Base-by-base conservation (phyloP, 2,113 vertebrate species). In the Propithecus coquereli region DNA sequence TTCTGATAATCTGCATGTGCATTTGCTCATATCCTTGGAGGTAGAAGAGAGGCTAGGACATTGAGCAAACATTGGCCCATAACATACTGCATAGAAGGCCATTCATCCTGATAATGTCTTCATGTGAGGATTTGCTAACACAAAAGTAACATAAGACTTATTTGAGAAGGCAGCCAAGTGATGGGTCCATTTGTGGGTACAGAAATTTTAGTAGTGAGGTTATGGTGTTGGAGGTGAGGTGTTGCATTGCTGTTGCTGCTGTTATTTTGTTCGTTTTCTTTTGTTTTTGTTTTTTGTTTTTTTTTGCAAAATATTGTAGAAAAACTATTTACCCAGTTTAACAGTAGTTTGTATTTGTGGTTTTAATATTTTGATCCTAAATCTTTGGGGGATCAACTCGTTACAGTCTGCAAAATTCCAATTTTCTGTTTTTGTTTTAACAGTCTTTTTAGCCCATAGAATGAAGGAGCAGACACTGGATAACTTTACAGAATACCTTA, bases 391-490 rank as follows among this genome's bases (percentile, higher is more conserved):
- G 18, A 87, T 70, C 8, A 32, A 89, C 4, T 90, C 13, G 6
- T 73, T 74, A 79, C 0, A 40, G 13, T 37, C 34, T 45, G 8
- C 14, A 22, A 66, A 73, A 70, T 16, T 45, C 30, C 12, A n/a
- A 3, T 37, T 92, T 90, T 70, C 25, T 87, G 5, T 57, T 30
- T 96, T 87, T 76, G 8, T 84, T 95, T 76, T 47, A 80, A 87
- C 14, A 45, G 87, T 71, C 25, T 3, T 80, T 87, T 93, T 22
- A 59, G 14, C 17, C 34, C 34, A 52, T 43, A 81, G 65, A 85
- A 30, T 43, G 77, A 87, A 68, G 59, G 34, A 37, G 16, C 81
- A 34, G 61, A 30, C 65, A 59, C 4, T 59, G 20, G 27, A 10
- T 89, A 45, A 13, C 30, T 76, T 81, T 63, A 81, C 32, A 81